phyloP scores from a whole-genome alignment of 2,113 vertebrate species.

The Bagarius yarrelli region DNA sequence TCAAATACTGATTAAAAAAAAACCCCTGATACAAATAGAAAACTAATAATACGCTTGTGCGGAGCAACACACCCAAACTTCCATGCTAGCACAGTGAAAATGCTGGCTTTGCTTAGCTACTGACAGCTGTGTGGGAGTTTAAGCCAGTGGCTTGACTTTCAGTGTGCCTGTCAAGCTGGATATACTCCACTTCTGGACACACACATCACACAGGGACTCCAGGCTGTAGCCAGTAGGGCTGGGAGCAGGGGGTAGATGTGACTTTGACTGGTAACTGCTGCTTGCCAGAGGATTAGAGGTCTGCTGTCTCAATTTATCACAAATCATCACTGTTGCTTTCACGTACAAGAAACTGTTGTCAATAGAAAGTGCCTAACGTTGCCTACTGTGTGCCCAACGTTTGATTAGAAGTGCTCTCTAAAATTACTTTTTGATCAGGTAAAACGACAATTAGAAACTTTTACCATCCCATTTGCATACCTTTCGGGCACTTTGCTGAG shows the following conservation, averaged over 20 bases:
- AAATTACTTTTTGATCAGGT: neutral
- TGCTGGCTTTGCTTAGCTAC: conserved; percentile 13
- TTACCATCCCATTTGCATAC: conserved; percentile 74
- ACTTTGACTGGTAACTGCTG: conserved; percentile 50
- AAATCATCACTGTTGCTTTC: conserved; percentile 10
- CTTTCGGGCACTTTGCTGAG: conserved; percentile 87
- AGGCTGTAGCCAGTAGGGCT: conserved; percentile 17
- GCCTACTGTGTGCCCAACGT: neutral
- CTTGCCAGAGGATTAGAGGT: conserved; percentile 44
- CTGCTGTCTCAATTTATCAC: neutral
- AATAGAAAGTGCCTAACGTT: neutral
- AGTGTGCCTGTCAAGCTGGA: conserved; percentile 25
- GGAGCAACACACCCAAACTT: neutral
- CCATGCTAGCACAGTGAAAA: conserved; percentile 14
- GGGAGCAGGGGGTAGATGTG: conserved; percentile 50
- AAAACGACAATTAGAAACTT: too few relatives aligned
- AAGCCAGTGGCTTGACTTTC: conserved; percentile 48
- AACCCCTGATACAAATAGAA: neutral
- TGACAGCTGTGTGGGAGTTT: conserved; percentile 50
- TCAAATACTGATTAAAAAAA: neutral
- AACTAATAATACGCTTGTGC: neutral
- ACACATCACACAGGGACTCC: conserved; percentile 1
- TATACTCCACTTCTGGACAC: conserved; percentile 19
- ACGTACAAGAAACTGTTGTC: neutral
- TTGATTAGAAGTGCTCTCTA: neutral